Conservation (phyloP, 64 coral and sea anemone genomes). For the Stichodactyla mertensii region DNA sequence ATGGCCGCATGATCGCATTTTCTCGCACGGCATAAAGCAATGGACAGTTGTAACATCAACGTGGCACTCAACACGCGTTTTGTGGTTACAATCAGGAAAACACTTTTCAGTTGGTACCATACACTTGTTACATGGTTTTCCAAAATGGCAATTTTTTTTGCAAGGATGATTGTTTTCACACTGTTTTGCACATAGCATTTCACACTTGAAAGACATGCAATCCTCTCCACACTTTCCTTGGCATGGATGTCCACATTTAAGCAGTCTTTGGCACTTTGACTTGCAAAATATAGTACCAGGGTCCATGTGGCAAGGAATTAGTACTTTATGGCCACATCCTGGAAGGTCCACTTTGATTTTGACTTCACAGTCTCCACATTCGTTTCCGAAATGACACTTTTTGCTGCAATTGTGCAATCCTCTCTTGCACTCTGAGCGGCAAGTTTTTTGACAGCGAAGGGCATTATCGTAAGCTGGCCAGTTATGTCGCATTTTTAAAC, state of each 20-base stretch:
- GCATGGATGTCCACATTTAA: constrained; percentile 45
- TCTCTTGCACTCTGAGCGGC: not conserved
- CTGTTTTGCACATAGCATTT: not conserved
- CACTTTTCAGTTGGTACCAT: not conserved
- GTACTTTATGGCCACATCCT: constrained; percentile 3
- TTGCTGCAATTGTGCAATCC: not conserved
- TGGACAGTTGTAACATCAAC: not conserved
- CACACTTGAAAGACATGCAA: not conserved
- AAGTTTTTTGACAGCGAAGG: not conserved
- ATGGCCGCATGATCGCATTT: constrained; percentile 39
- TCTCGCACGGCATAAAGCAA: constrained; percentile 41
- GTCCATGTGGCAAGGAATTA: not conserved
- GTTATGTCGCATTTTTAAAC: not conserved
- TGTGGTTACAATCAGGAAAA: constrained; percentile 29
- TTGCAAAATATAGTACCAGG: constrained; percentile 13
- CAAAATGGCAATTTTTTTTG: constrained; percentile 17
- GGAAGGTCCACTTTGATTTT: not conserved
- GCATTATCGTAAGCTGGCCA: not conserved
- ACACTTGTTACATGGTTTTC: constrained; percentile 4
- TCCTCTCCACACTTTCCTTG: constrained; percentile 5
- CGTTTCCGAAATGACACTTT: constrained; percentile 9
- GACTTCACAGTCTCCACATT: not conserved
- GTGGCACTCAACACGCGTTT: not conserved
- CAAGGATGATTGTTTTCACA: constrained; percentile 27
- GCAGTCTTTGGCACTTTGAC: not conserved